phyloP scores from a whole-genome alignment of 2,888 invertebrate species.

The Cheilosia vernalis region DNA sequence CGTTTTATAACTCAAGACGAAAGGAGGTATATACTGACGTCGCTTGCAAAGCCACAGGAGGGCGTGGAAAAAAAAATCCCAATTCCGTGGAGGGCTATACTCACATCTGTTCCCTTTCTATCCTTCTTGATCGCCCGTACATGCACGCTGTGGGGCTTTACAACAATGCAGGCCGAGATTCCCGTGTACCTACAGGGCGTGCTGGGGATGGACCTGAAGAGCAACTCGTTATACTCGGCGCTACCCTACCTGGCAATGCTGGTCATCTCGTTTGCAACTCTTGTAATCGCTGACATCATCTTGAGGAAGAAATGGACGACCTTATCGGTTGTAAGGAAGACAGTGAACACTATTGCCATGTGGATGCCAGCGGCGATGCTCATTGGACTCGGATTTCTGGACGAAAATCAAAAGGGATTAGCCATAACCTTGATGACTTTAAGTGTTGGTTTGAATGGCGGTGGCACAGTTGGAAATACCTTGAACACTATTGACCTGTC shows the following conservation, averaged over 20 bases:
- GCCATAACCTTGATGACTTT: conserved; percentile 84
- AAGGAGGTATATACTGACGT: conserved; percentile 84
- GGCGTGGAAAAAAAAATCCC: conserved; percentile 79
- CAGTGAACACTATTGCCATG: conserved; percentile 77
- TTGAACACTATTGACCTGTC: conserved; percentile 89
- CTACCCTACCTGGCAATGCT: conserved; percentile 82
- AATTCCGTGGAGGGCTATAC: conserved; percentile 87
- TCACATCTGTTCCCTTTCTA: conserved; percentile 87
- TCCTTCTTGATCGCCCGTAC: conserved; percentile 85
- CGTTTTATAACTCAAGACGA: conserved; percentile 85
- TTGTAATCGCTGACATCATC: conserved; percentile 34
- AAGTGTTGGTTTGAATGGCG: conserved; percentile 83
- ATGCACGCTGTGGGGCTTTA: conserved; percentile 87
- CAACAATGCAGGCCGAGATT: conserved; percentile 86
- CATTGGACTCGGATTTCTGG: conserved; percentile 83
- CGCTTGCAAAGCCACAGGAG: conserved; percentile 51
- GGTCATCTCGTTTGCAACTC: conserved; percentile 25
- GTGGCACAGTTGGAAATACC: conserved; percentile 82
- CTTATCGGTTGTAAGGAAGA: conserved; percentile 76
- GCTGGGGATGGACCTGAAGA: conserved; percentile 85
- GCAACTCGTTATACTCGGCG: conserved; percentile 83
- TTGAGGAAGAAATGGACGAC: conserved; percentile 78
- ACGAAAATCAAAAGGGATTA: conserved; percentile 79
- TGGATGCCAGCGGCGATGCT: conserved; percentile 84
- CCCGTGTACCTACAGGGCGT: conserved; percentile 87